Evolutionary conservation across 92 coral and sea anemone species (phyloP).

Genomic region (Virgularia gustaviana): DNA sequence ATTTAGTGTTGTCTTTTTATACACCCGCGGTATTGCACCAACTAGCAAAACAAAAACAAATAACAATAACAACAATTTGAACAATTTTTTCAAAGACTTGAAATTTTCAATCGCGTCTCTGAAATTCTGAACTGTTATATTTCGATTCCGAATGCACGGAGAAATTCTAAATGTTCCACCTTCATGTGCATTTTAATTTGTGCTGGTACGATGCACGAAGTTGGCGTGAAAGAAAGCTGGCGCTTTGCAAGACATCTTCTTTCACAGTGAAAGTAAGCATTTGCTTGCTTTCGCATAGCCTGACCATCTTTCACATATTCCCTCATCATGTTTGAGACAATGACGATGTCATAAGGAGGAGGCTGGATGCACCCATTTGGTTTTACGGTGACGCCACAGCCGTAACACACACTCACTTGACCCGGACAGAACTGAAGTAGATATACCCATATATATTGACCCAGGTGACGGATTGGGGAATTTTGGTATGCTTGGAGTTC

Average conservation of each 20-base stretch:
- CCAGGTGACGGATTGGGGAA: background rate
- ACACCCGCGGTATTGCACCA: too few species aligned
- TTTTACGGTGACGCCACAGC: conserved; percentile 12
- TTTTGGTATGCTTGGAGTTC: background rate
- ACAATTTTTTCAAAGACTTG: too few species aligned
- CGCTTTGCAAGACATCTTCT: conserved; percentile 6
- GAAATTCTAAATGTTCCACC: background rate
- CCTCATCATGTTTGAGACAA: background rate
- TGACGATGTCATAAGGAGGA: conserved; percentile 11
- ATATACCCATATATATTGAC: background rate
- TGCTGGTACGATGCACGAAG: conserved; percentile 1
- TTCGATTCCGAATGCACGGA: background rate
- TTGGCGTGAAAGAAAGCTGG: conserved; percentile 1
- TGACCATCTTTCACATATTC: conserved; percentile 1
- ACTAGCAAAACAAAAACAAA: too few species aligned
- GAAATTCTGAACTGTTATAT: too few species aligned
- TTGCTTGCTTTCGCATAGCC: conserved; percentile 8
- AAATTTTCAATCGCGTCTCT: too few species aligned
- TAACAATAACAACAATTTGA: too few species aligned
- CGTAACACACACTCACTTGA: background rate
- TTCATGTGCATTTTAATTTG: background rate
- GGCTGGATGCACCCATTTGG: conserved; percentile 12
- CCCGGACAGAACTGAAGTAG: background rate
- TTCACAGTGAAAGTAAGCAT: conserved; percentile 21
- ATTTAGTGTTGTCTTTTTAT: too few species aligned